These are phyloP conservation scores for Drosophila mauritiana DNA, from an alignment of 1,140 invertebrate species.

Conservation along the genomic window DNA sequence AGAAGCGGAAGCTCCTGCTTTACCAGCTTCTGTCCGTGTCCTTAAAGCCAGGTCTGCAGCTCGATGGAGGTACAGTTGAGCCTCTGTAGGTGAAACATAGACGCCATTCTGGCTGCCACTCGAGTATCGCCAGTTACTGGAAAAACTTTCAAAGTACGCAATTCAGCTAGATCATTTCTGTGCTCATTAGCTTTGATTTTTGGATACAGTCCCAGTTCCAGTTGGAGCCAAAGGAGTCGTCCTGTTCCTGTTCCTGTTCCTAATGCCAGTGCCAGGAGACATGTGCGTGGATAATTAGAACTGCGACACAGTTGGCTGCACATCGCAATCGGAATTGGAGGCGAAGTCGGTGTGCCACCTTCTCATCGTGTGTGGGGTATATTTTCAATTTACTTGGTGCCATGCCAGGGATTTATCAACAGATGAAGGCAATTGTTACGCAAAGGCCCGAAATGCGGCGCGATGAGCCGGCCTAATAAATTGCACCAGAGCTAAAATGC, in stretches of 20 bases:
- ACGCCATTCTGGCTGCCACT: not conserved
- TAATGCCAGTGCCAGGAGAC: conserved; percentile 49
- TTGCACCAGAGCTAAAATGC: conserved; percentile 82
- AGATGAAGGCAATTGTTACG: conserved; percentile 82
- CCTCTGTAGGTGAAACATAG: not conserved
- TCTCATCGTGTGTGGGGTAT: conserved; percentile 36
- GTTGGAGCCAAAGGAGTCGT: conserved; percentile 12
- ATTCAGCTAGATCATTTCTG: not conserved
- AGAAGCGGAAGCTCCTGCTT: conserved; percentile 71
- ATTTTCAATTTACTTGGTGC: conserved; percentile 82
- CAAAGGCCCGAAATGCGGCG: conserved; percentile 62
- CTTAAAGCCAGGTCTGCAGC: conserved; percentile 33
- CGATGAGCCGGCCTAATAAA: conserved; percentile 79
- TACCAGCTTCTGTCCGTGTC: conserved; percentile 51
- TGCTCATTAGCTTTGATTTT: not conserved
- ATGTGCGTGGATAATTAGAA: conserved; percentile 83
- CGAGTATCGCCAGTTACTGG: not conserved
- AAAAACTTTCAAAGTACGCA: not conserved
- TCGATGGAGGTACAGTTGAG: conserved; percentile 25
- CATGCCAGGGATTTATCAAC: conserved; percentile 81
- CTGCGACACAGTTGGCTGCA: conserved; percentile 77
- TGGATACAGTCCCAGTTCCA: not conserved
- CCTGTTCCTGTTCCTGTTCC: conserved; percentile 20
- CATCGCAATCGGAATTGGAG: conserved; percentile 46
- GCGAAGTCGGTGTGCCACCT: conserved; percentile 27